Evolutionary conservation across 2,797 vertebrate genomes (phyloP).

Genomic region (Eospalax fontanierii): DNA sequence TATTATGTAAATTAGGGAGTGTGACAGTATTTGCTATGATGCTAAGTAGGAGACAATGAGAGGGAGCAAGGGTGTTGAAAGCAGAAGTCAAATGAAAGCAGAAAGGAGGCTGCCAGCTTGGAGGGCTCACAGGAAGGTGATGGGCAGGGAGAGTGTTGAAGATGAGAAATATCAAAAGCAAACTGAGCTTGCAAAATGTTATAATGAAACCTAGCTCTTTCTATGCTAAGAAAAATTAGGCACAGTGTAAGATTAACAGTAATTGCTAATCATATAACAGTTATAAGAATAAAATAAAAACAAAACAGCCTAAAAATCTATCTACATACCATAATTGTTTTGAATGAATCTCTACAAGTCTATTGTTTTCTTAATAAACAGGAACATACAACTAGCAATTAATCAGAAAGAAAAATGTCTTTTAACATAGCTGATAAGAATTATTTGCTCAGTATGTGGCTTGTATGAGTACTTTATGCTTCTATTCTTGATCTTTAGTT

Average conservation of each 20-base stretch:
- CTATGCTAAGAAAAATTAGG: neutral
- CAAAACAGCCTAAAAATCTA: slow-evolving; percentile 26
- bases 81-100: no score
- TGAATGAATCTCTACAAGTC: neutral
- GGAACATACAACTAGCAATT: neutral
- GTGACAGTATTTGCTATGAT: neutral
- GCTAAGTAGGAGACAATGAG: no score
- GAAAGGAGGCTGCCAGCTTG: no score
- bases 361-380: slow-evolving; percentile 2
- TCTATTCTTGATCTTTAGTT: slow-evolving; percentile 19
- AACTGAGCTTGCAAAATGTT: neutral
- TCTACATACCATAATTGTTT: neutral
- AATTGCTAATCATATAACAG: neutral
- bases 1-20: neutral
- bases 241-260: neutral
- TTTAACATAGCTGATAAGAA: slow-evolving; percentile 32
- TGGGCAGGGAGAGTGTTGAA: neutral
- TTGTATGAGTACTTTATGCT: neutral
- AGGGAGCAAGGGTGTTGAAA: no score
- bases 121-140: neutral
- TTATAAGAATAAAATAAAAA: neutral
- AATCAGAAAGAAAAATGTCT: slow-evolving; percentile 34
- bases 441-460: neutral
- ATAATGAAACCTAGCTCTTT: neutral
- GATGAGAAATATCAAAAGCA: neutral